These are phyloP conservation scores for Falco berigora DNA, from an alignment of 2,797 vertebrate genomes.

Conservation along the genomic window DNA sequence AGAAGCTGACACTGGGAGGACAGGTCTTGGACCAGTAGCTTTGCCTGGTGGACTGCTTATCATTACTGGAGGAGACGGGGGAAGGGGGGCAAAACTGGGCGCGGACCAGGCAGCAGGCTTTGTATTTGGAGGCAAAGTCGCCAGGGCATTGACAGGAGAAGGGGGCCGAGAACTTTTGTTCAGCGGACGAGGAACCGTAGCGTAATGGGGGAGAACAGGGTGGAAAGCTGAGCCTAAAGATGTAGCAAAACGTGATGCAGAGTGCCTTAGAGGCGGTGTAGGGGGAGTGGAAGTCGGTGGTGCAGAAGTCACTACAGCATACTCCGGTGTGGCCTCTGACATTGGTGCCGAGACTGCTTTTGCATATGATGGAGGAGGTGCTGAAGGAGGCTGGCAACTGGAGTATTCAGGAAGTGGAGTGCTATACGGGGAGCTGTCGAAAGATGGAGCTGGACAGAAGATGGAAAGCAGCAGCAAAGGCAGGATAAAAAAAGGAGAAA, in stretches of 20 bases:
- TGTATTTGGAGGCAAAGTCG: constrained; percentile 70
- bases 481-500: constrained; percentile 82
- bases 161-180: constrained; percentile 80
- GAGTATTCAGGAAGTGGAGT: constrained; percentile 84
- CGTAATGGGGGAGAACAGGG: constrained; percentile 95
- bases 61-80: constrained; percentile 94
- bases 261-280: constrained; percentile 91
- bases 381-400: constrained; percentile 80
- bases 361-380: constrained; percentile 80
- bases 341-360: constrained; percentile 82
- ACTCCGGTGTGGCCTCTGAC: constrained; percentile 80
- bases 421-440: constrained; percentile 89
- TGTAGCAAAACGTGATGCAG: constrained; percentile 93
- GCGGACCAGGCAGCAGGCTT: constrained; percentile 86
- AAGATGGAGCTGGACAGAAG: constrained; percentile 84
- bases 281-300: constrained; percentile 82
- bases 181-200: constrained; percentile 84
- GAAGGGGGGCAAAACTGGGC: constrained; percentile 87
- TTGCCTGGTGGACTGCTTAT: constrained; percentile 95
- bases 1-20: constrained; percentile 84
- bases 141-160: constrained; percentile 75
- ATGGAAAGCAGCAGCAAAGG: constrained; percentile 80
- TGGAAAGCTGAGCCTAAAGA: constrained; percentile 97
- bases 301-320: constrained; percentile 78
- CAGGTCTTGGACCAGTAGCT: constrained; percentile 86